Evolutionary conservation across 1,140 invertebrate species (phyloP).

Genomic region (Nautilus pompilius): DNA sequence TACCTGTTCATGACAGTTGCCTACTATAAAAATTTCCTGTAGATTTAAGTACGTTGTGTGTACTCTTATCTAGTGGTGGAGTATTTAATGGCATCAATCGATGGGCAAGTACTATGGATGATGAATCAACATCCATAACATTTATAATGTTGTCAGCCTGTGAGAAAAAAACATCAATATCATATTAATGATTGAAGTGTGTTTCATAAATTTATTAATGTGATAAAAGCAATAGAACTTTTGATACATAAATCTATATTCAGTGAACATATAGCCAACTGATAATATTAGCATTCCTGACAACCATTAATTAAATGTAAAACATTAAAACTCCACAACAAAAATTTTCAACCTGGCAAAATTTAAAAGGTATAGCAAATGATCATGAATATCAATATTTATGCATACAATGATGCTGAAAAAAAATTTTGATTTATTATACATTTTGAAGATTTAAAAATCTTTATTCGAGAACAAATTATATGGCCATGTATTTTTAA

Average conservation of each 20-base stretch:
- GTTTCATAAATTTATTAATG: too few relatives aligned
- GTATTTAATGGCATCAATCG: slow-evolving; percentile 79
- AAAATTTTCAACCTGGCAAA: too few relatives aligned
- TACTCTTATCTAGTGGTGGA: slow-evolving; percentile 81
- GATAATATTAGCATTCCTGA: too few relatives aligned
- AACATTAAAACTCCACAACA: too few relatives aligned
- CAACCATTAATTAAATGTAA: too few relatives aligned
- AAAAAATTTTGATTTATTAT: too few relatives aligned
- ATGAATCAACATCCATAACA: slow-evolving; percentile 82
- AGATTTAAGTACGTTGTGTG: slow-evolving; percentile 70
- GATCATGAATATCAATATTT: too few relatives aligned
- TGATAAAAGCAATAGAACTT: not conserved
- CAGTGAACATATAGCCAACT: not conserved
- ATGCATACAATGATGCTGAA: too few relatives aligned
- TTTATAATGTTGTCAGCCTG: slow-evolving; percentile 81
- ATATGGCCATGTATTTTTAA: too few relatives aligned
- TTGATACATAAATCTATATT: not conserved
- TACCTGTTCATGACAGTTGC: slow-evolving; percentile 86
- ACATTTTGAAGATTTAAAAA: too few relatives aligned
- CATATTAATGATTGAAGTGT: not conserved
- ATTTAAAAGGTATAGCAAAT: too few relatives aligned
- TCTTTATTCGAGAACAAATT: too few relatives aligned
- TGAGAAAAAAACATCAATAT: slow-evolving; percentile 9
- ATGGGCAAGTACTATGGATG: slow-evolving; percentile 70
- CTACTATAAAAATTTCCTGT: slow-evolving; percentile 93